A percentile compares a stretch with the other conserved stretches of the same genome.
Evolutionary conservation across 1,140 invertebrate genomes (phyloP).

Genomic region (Danaus plexippus): DNA sequence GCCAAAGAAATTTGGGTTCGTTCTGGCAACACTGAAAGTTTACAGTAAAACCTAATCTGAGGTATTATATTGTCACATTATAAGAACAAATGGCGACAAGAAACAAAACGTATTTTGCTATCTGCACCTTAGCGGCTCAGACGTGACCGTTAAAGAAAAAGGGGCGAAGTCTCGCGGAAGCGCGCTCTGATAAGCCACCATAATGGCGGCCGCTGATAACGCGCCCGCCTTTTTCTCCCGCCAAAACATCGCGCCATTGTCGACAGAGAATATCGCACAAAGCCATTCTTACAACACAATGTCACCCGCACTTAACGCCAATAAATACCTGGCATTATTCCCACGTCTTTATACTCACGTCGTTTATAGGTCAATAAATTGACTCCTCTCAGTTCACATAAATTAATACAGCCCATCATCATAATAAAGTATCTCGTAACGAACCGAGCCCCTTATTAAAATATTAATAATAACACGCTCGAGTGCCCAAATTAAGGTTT

Average conservation of each 20-base stretch:
- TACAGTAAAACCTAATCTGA: too few species aligned
- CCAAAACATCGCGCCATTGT: constrained; percentile 58
- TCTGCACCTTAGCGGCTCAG: constrained; percentile 52
- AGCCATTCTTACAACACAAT: constrained; percentile 39
- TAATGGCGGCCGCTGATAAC: constrained; percentile 69
- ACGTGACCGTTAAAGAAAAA: constrained; percentile 69
- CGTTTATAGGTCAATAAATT: constrained; percentile 1
- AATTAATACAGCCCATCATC: neutral
- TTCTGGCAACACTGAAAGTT: too few species aligned
- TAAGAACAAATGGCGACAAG: constrained; percentile 2
- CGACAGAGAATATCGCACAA: constrained; percentile 54
- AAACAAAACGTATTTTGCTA: constrained; percentile 48
- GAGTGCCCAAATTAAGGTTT: constrained; percentile 47
- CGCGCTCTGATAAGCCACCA: constrained; percentile 63
- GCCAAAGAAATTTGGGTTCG: constrained; percentile 7
- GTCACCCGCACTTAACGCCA: constrained; percentile 24
- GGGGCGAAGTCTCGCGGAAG: constrained; percentile 62
- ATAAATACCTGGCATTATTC: constrained; percentile 21
- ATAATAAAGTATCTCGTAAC: constrained; percentile 25
- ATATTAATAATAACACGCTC: constrained; percentile 52
- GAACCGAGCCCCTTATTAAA: constrained; percentile 43
- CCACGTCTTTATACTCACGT: constrained; percentile 18
- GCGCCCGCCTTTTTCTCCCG: constrained; percentile 68
- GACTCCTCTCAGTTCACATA: neutral
- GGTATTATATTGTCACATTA: too few species aligned